Percentiles rank a stretch among this genome's conserved stretches.
Conservation (phyloP, 2,888 invertebrate species). For the Ferdinandea cuprea region DNA sequence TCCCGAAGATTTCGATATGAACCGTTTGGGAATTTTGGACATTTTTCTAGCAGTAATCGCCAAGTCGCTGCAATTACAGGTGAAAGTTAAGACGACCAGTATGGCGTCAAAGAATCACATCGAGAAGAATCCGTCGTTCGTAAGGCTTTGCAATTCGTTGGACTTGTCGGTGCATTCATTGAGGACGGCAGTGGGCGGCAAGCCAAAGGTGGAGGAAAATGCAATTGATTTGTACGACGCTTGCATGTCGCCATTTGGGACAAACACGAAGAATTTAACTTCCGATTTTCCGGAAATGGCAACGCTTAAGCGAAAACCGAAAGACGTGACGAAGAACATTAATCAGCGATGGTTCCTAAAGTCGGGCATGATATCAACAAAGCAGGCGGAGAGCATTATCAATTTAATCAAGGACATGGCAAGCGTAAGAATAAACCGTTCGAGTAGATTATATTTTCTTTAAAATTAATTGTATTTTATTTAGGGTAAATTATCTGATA, state of each 20-base stretch:
- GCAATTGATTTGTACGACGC: constrained; percentile 71
- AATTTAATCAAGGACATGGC: constrained; percentile 95
- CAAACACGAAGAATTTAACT: constrained; percentile 34
- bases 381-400: constrained; percentile 94
- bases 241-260: constrained; percentile 76
- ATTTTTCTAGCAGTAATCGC: constrained; percentile 95
- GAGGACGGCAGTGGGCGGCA: constrained; percentile 74
- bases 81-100: constrained; percentile 85
- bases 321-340: constrained; percentile 80
- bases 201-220: constrained; percentile 70
- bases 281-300: constrained; percentile 44
- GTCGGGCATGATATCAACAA: constrained; percentile 90
- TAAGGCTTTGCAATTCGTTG: constrained; percentile 81
- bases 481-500: constrained; percentile 92
- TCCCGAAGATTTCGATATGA: constrained; percentile 82
- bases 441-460: neutral
- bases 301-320: constrained; percentile 71
- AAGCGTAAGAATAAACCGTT: constrained; percentile 85
- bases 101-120: constrained; percentile 82
- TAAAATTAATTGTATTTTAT: neutral
- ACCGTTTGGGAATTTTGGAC: constrained; percentile 91
- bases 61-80: constrained; percentile 94
- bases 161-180: constrained; percentile 81
- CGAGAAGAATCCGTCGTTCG: constrained; percentile 84
- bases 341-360: constrained; percentile 92